Percentiles rank a stretch among this genome's conserved stretches.
Conservation (phyloP, 1,140 invertebrate genomes). For the Sarcophaga bullata region DNA sequence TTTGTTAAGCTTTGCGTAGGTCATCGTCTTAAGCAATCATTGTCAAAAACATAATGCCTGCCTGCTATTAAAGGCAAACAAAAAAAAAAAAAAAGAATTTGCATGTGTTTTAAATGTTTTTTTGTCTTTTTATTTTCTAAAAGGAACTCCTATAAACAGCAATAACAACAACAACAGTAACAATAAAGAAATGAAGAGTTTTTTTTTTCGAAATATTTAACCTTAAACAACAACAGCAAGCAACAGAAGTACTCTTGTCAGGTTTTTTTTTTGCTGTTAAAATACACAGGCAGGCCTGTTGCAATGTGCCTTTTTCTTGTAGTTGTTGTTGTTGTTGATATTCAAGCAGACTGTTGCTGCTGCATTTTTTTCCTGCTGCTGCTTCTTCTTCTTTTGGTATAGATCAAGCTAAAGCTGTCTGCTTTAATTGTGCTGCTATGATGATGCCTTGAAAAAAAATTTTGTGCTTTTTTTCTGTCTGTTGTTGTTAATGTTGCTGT, state of each 20-base stretch:
- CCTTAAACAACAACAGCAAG: neutral
- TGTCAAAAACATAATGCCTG: slow-evolving; percentile 2
- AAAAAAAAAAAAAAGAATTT: no score
- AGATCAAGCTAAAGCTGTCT: neutral
- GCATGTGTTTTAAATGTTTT: slow-evolving; percentile 16
- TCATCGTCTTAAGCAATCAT: slow-evolving; percentile 36
- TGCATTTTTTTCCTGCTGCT: no score
- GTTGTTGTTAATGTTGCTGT: neutral
- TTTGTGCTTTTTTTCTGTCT: neutral
- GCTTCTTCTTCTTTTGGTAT: neutral
- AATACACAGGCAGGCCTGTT: neutral
- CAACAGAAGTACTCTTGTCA: slow-evolving; percentile 17
- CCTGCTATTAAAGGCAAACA: neutral
- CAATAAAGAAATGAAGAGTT: neutral
- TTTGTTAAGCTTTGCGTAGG: slow-evolving; percentile 38
- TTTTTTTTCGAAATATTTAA: no score
- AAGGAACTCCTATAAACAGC: neutral
- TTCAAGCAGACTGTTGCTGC: slow-evolving; percentile 6
- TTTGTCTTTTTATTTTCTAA: slow-evolving; percentile 21
- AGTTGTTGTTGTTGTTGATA: neutral
- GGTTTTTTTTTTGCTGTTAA: neutral
- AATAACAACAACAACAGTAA: neutral
- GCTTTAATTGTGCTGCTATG: slow-evolving; percentile 20
- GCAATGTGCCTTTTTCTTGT: neutral
- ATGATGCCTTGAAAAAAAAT: neutral